phyloP scores from a whole-genome alignment of 2,888 invertebrate genomes.

The Cheilosia pagana region DNA sequence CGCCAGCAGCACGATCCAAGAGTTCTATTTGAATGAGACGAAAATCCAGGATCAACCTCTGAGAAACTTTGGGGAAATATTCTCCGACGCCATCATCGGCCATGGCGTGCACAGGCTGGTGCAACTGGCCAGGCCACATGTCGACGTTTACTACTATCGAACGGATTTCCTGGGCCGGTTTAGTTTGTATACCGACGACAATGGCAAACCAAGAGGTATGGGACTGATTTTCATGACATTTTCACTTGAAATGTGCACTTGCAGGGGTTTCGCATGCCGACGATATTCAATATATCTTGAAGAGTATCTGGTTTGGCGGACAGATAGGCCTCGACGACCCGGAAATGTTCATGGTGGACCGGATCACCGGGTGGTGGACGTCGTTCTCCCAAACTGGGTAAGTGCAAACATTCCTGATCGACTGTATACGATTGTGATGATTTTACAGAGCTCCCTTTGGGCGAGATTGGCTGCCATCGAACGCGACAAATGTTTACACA shows the following conservation, averaged over 20 bases:
- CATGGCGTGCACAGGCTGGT: slow-evolving; percentile 86
- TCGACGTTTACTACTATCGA: slow-evolving; percentile 86
- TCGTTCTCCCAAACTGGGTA: slow-evolving; percentile 81
- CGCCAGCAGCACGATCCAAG: slow-evolving; percentile 26
- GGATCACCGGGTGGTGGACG: slow-evolving; percentile 81
- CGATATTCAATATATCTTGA: slow-evolving; percentile 80
- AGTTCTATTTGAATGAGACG: slow-evolving; percentile 76
- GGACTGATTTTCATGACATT: not conserved
- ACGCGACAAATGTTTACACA: slow-evolving; percentile 25
- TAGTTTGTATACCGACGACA: slow-evolving; percentile 84
- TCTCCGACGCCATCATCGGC: slow-evolving; percentile 85
- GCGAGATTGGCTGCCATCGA: slow-evolving; percentile 77
- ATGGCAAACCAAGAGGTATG: slow-evolving; percentile 80
- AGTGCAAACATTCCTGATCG: slow-evolving; percentile 14
- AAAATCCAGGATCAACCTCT: slow-evolving; percentile 62
- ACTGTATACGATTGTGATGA: not conserved
- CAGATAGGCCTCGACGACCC: slow-evolving; percentile 78
- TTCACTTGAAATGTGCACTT: not conserved
- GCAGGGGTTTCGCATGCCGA: slow-evolving; percentile 79
- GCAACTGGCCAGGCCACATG: slow-evolving; percentile 84
- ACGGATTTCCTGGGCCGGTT: slow-evolving; percentile 86
- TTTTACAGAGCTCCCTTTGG: slow-evolving; percentile 30
- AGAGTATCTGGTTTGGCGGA: slow-evolving; percentile 77
- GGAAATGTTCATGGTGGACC: slow-evolving; percentile 83
- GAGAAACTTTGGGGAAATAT: slow-evolving; percentile 82